Evolutionary conservation across 2,888 invertebrate species (phyloP), one percentile per base, ranked within the genome.

Genomic region (Polietes domitor): DNA sequence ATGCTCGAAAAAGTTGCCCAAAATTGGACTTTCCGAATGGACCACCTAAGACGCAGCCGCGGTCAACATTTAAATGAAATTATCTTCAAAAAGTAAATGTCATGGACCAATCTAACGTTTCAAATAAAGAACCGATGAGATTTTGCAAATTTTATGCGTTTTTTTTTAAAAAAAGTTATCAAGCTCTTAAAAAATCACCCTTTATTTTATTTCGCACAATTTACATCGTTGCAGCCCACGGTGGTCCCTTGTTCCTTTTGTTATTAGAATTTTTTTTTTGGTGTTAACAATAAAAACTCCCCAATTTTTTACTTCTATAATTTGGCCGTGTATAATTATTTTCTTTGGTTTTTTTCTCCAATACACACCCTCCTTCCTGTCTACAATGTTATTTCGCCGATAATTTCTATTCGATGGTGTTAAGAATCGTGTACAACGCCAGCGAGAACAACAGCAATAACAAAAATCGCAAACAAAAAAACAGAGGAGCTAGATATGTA

Each of bases 361-460:
- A 1, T 26, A 26, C 26, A 41, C 2, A 41, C 15, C 19, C 41
- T 17, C 55, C 19, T 10, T 9, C 21, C 58, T 21, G 7, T 15
- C 28, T 61, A 17, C 21, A 21, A 53, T 32, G 32, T 32, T 63
- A 32, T 61, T 53, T 70, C 43, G 32, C 50, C 32, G 19, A 55
- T 71, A 77, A 75, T 77, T 80, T 72, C 77, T 74, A 80, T 75
- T 77, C 74, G 68, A n/a, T n/a, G 71, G 47, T 68, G 71, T 75
- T 50, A 80, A 63, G 41, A 77, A 73, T 79, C 28, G n/a, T 19
- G 1, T 26, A 55, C 19, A 47, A 63, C 12, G 65, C 61, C 61
- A 43, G 12, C 28, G 50, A n/a, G 0, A 63, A 61, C 17, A 63
- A 47, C 43, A 75, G 58, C 28, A 50, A 47, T 32, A 17, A 19